Base-by-base conservation (phyloP, 2,113 vertebrate species). In the Laticauda laticaudata region DNA sequence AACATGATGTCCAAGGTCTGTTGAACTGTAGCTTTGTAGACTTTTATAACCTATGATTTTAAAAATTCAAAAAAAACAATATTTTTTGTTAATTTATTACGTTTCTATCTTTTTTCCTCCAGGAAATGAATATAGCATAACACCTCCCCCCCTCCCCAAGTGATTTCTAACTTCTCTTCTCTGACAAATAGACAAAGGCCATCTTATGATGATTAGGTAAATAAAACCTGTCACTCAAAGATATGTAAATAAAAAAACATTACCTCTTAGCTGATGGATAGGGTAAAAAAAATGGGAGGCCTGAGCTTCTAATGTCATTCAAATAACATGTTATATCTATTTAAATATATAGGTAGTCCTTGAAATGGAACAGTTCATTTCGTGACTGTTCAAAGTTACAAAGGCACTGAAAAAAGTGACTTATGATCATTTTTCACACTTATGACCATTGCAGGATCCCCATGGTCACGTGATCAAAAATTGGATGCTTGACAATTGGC, bases 1-100 rank as follows among this genome's bases (percentile, higher is more conserved):
- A 99, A 99, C 89, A 99, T 97, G 90, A 99, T 97, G 95, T 98
- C 98, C 97, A 99, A 56, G 55, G 99, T 99, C 97, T 99, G 99
- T 94, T 99, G 99, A 92, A 99, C 95, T n/a, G 98, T 97, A 10
- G 99, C 98, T 97, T 98, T 99, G 97, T 99, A 99, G 56, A 97
- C 94, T 90, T 97, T 98, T 91, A 99, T 97, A 87, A 98, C 97
- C 99, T 99, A 95, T n/a, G 53, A 29, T 59, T 81, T 92, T 26
- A 96, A 93, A 2, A 45, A 51, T 26, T 54, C 5, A 56, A 93
- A 56, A 43, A 43, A 61, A 29, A 24, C 15, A 54, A 54, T 34
- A 48, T 89, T 91, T 95, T 88, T n/a, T 20, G 18, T 39, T 39
- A 43, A 9, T 81, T 43, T 6, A 4, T 21, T 43, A 81, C 21